Evolutionary conservation across 2,888 invertebrate genomes (phyloP).

Genomic region (Nemotelus pantherinus): DNA sequence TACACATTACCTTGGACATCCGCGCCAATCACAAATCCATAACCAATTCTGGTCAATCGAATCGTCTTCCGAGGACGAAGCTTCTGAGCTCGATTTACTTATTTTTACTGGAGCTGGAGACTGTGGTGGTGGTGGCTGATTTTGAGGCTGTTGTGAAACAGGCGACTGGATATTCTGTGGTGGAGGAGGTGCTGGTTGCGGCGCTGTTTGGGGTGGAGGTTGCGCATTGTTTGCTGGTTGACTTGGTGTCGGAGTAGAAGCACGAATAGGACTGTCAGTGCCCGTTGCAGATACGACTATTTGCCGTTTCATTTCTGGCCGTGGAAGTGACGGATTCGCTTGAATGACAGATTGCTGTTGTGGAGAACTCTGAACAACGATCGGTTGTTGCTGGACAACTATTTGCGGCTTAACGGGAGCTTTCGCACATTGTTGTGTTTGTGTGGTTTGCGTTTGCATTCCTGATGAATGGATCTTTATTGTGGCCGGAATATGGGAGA

Average conservation of each 20-base stretch:
- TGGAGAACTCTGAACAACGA: neutral
- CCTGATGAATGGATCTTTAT: conserved; percentile 64
- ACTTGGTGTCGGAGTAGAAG: neutral
- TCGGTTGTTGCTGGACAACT: conserved; percentile 11
- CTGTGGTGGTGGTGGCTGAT: conserved; percentile 43
- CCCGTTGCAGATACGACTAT: conserved; percentile 51
- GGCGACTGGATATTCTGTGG: conserved; percentile 3
- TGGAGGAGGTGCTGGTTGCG: neutral
- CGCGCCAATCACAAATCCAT: conserved; percentile 92
- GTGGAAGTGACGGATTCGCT: neutral
- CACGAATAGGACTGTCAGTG: conserved; percentile 19
- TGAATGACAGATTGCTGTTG: conserved; percentile 41
- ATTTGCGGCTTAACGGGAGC: neutral
- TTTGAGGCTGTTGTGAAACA: conserved; percentile 11
- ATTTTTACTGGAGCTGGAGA: neutral
- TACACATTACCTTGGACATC: conserved; percentile 75
- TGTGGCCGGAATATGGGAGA: conserved; percentile 63
- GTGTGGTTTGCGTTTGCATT: conserved; percentile 17
- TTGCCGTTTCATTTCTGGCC: conserved; percentile 44
- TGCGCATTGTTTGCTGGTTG: conserved; percentile 1
- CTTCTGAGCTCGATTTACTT: neutral
- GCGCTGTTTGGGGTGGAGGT: neutral
- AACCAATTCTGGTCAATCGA: conserved; percentile 64
- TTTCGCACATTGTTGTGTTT: neutral
- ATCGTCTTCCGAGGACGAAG: conserved; percentile 53